Conservation (phyloP, 2,888 invertebrate species). For the Carabus problematicus region DNA sequence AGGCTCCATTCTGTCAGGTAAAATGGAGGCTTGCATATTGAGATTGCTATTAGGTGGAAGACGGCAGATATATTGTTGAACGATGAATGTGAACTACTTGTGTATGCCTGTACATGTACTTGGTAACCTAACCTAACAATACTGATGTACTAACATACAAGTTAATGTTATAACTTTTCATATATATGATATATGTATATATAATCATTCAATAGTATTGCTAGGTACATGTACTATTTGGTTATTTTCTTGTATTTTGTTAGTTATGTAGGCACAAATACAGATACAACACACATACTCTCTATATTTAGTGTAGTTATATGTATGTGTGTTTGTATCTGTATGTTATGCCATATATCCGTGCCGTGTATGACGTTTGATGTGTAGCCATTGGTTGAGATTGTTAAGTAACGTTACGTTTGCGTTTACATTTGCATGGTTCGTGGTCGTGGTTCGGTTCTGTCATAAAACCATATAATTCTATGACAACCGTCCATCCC, state of each 20-base stretch:
- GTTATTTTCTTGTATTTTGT: too few relatives aligned
- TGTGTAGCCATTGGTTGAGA: conserved; percentile 11
- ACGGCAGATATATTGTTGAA: conserved; percentile 38
- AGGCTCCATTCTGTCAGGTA: conserved; percentile 89
- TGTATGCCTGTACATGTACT: conserved; percentile 11
- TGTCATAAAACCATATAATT: too few relatives aligned
- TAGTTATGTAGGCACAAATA: too few relatives aligned
- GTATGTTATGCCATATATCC: too few relatives aligned
- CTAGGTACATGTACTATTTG: too few relatives aligned
- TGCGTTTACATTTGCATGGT: conserved; percentile 8
- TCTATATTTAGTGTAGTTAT: too few relatives aligned
- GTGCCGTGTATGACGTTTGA: conserved; percentile 9
- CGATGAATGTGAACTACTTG: conserved; percentile 40
- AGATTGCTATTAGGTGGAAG: conserved; percentile 58
- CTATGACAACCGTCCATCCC: too few relatives aligned
- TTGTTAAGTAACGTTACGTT: not conserved
- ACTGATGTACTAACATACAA: not conserved
- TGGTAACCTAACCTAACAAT: not conserved
- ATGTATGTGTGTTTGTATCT: too few relatives aligned
- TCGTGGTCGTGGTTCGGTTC: not conserved
- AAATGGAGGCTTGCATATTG: conserved; percentile 70
- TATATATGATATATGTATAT: not conserved
- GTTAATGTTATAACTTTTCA: not conserved
- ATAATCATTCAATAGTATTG: too few relatives aligned
- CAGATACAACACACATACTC: too few relatives aligned